Percentiles rank a stretch among this genome's conserved stretches.
Evolutionary conservation across 2,888 invertebrate species (phyloP).

Genomic region (Synergus umbraculus): DNA sequence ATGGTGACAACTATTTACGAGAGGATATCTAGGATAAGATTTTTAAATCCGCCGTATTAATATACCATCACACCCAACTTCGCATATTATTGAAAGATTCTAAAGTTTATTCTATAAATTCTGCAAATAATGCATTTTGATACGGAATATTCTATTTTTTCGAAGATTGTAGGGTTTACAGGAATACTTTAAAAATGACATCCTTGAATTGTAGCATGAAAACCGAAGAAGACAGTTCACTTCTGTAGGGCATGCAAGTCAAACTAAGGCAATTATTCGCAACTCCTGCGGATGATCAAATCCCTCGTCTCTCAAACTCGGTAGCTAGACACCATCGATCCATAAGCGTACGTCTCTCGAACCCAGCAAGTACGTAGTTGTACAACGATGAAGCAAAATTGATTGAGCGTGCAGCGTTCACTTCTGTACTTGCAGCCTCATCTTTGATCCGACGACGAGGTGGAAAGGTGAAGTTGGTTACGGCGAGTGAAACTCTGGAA

Average conservation of each 20-base stretch:
- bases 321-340: slow-evolving; percentile 45
- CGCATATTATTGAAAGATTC: not conserved
- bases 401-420: slow-evolving; percentile 61
- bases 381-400: slow-evolving; percentile 66
- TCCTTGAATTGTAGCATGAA: not conserved
- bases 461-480: slow-evolving; percentile 46
- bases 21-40: not conserved
- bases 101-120: not conserved
- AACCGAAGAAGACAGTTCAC: not conserved
- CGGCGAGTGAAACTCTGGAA: slow-evolving; percentile 21
- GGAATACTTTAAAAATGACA: not conserved
- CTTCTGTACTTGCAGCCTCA: slow-evolving; percentile 56
- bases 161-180: not conserved
- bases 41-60: not conserved
- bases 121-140: not conserved
- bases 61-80: not conserved
- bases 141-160: not conserved
- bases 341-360: slow-evolving; percentile 29
- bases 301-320: slow-evolving; percentile 23
- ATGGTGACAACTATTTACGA: not conserved
- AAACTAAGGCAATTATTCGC: slow-evolving; percentile 30
- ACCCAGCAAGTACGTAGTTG: not conserved
- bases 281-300: slow-evolving; percentile 22
- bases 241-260: not conserved
- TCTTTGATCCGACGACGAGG: slow-evolving; percentile 62